Percentiles rank a stretch among this genome's conserved stretches.
phyloP scores from a whole-genome alignment of 1,140 invertebrate species.

The Sarcophaga bullata region DNA sequence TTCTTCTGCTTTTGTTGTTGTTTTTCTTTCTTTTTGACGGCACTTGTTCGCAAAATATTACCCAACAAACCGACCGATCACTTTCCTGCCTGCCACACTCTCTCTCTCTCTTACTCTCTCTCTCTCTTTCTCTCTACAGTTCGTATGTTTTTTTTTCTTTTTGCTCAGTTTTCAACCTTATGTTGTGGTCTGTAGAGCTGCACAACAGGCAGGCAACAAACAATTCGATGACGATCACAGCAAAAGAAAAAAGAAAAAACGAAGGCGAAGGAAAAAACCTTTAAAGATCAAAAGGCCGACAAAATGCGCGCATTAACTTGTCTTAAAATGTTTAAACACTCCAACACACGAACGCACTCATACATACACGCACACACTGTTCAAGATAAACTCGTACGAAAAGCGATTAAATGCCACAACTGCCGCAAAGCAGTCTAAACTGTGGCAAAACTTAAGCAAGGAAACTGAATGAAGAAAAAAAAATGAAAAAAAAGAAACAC shows the following conservation, averaged over 20 bases:
- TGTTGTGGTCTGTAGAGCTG: neutral
- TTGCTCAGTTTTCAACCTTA: neutral
- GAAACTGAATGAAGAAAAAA: neutral
- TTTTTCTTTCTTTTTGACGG: neutral
- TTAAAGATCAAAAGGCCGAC: slow-evolving; percentile 30
- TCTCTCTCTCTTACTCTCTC: neutral
- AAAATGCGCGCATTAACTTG: slow-evolving; percentile 37
- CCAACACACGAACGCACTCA: neutral
- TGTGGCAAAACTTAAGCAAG: neutral
- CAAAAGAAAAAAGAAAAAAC: too few relatives aligned
- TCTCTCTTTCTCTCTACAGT: neutral
- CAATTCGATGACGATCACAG: too few relatives aligned
- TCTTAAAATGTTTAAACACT: slow-evolving; percentile 34
- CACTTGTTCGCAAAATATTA: slow-evolving; percentile 18
- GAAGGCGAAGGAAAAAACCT: neutral
- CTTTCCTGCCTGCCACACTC: neutral
- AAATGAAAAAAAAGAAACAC: neutral
- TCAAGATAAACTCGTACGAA: neutral
- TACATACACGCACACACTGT: neutral
- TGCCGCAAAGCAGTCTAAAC: neutral
- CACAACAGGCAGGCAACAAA: neutral
- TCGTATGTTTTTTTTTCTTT: neutral
- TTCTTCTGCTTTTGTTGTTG: neutral
- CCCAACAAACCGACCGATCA: neutral
- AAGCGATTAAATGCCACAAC: slow-evolving; percentile 1